These are phyloP conservation scores for Patagioenas fasciata DNA, from an alignment of 2,113 vertebrate genomes.

Conservation along the genomic window DNA sequence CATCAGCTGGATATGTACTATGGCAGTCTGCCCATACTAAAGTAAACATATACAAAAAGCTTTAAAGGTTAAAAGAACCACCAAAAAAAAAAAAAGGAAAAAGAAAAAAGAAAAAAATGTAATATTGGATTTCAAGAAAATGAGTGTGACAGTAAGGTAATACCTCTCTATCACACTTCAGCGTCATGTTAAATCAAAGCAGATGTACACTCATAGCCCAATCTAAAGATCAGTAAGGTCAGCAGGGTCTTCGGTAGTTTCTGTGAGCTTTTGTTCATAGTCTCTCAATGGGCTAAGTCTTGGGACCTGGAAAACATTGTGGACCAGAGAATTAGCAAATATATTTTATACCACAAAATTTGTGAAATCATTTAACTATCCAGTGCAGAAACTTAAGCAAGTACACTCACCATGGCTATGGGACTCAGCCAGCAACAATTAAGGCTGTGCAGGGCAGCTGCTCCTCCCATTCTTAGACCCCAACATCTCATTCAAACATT, in stretches of 20 bases:
- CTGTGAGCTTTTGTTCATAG: neutral
- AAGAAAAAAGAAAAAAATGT: neutral
- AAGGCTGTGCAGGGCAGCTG: neutral
- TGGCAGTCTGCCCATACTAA: neutral
- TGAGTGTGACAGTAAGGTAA: neutral
- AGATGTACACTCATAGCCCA: neutral
- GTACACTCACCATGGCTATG: neutral
- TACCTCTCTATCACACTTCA: neutral
- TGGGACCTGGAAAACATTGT: neutral
- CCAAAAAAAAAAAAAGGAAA: neutral
- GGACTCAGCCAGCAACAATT: neutral
- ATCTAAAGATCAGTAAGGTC: neutral
- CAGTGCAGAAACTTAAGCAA: neutral
- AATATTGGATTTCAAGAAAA: constrained; percentile 22
- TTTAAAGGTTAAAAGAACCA: neutral
- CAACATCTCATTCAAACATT: neutral
- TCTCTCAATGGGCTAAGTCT: neutral
- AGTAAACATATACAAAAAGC: neutral
- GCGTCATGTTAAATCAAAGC: constrained; percentile 31
- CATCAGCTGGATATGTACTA: neutral
- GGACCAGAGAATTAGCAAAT: neutral
- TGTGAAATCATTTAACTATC: neutral
- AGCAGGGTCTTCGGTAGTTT: neutral
- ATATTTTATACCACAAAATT: neutral
- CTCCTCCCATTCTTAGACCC: neutral